Conservation (phyloP, 2,888 invertebrate species). For the Choreutis nemorana region DNA sequence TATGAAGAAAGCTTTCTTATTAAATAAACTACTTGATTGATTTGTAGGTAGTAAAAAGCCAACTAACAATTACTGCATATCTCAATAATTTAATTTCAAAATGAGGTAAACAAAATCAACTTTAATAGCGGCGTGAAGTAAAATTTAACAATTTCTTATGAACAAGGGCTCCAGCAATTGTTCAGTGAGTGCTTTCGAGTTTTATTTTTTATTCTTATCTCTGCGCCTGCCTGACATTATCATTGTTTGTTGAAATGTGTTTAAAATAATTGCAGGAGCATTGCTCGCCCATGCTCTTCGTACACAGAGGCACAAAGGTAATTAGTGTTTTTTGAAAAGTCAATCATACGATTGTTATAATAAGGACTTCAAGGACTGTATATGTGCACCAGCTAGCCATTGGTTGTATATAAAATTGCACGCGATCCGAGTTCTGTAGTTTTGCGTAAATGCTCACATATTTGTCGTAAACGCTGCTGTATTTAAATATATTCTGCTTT, state of each 20-base stretch:
- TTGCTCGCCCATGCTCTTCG: conserved; percentile 51
- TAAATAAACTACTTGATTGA: no score
- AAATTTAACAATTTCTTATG: conserved; percentile 23
- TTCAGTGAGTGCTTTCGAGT: conserved; percentile 34
- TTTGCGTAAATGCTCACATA: conserved; percentile 61
- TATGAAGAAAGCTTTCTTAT: no score
- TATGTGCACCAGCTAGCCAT: no score
- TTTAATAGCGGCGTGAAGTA: no score
- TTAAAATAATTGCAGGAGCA: conserved; percentile 62
- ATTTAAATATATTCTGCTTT: conserved; percentile 25
- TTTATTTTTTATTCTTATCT: conserved; percentile 42
- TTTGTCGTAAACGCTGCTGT: conserved; percentile 47
- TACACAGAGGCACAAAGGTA: no score
- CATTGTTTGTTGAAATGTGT: conserved; percentile 65
- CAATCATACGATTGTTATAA: no score
- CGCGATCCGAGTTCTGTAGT: conserved; percentile 47
- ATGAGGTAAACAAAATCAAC: no score
- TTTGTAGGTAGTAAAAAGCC: no score
- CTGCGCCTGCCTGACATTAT: conserved; percentile 49
- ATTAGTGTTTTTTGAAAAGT: no score
- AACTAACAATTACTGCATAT: no score
- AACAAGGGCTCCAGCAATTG: conserved; percentile 32
- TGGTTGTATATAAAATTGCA: conserved; percentile 53
- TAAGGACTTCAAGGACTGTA: no score
- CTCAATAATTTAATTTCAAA: no score